Evolutionary conservation across 2,113 vertebrate species (phyloP).

Genomic region (Pheucticus melanocephalus): DNA sequence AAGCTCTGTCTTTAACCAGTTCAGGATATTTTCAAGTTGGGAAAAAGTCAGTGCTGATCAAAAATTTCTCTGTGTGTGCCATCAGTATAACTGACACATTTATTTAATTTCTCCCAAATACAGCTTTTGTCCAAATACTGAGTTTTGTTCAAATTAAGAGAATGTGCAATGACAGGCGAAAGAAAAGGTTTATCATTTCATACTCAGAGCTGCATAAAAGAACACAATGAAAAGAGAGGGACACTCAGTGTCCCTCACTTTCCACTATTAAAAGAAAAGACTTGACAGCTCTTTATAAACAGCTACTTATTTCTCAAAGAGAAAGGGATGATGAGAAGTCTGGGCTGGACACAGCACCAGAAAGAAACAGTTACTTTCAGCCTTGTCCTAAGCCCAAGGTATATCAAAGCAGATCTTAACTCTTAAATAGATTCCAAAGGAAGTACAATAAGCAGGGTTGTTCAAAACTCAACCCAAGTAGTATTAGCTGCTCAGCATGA

Average conservation of each 20-base stretch:
- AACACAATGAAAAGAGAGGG: not conserved
- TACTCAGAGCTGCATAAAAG: not conserved
- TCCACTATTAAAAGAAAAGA: not conserved
- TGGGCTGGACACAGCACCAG: not conserved
- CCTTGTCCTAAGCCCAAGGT: not conserved
- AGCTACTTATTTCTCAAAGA: not conserved
- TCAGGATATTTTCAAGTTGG: not conserved
- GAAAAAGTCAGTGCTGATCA: not conserved
- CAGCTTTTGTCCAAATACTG: fast-evolving
- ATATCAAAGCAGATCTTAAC: not conserved
- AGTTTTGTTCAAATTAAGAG: not conserved
- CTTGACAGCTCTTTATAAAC: not conserved
- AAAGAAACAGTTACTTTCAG: not conserved
- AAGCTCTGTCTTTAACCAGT: not conserved
- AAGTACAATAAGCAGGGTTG: not conserved
- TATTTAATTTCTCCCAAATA: not conserved
- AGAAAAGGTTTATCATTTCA: not conserved
- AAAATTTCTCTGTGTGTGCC: not conserved
- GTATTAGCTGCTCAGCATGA: not conserved
- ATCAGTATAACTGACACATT: not conserved
- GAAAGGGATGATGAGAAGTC: not conserved
- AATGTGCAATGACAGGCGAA: not conserved
- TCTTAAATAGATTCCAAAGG: not conserved
- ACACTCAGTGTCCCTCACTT: not conserved
- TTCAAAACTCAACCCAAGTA: not conserved